Evolutionary conservation across 2,888 invertebrate genomes (phyloP).

Genomic region (Plutella xylostella): DNA sequence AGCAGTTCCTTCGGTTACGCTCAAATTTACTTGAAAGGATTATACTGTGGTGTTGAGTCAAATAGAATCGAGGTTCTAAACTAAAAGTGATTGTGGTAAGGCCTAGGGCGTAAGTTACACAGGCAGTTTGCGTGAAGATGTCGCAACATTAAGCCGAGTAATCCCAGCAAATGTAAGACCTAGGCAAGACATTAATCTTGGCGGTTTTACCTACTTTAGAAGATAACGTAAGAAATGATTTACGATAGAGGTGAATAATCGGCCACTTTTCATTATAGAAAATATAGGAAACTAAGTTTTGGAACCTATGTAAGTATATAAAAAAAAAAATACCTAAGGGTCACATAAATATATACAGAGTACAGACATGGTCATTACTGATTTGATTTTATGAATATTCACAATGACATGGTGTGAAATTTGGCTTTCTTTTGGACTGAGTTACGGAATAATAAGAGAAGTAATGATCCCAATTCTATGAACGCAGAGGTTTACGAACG

Average conservation of each 20-base stretch:
- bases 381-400: no score
- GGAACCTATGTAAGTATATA: no score
- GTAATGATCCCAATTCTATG: no score
- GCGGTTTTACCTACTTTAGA: not conserved
- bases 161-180: constrained; percentile 2
- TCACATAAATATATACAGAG: no score
- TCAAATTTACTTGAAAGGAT: not conserved
- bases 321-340: no score
- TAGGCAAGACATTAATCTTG: constrained; percentile 1
- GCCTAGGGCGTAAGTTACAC: constrained; percentile 21
- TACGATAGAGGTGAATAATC: constrained; percentile 1
- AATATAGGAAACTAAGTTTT: no score
- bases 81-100: constrained; percentile 18
- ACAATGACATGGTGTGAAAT: no score
- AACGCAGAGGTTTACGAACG: no score
- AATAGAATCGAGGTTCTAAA: not conserved
- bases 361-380: no score
- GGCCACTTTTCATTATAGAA: no score
- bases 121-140: constrained; percentile 23
- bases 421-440: no score
- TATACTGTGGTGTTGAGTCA: not conserved
- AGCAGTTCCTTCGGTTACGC: not conserved
- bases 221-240: constrained; percentile 1
- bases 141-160: constrained; percentile 18
- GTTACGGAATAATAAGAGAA: no score